Evolutionary conservation across 2,888 invertebrate genomes (phyloP), one percentile per base, ranked within the genome.

Genomic region (Stratiomys singularior): DNA sequence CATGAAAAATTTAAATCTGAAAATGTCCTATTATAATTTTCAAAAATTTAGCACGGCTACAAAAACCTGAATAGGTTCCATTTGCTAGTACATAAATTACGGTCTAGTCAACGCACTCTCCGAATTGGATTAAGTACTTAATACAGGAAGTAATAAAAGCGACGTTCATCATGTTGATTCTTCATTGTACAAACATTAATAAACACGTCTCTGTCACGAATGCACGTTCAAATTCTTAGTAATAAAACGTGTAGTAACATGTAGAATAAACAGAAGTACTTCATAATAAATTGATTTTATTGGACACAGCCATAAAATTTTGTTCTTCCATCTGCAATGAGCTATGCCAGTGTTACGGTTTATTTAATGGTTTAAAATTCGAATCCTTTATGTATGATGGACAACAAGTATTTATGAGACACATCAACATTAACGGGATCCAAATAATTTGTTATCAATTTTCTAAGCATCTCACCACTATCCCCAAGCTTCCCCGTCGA

Each of bases 141-240:
- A 72, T 30, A 58, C 72, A 72, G 72, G 72, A 72, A 72, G 56
- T 72, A 72, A 72, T 72, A 72, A 72, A 71, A 72, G n/a, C n/a
- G 27, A 28, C 18, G 72, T 56, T 72, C 72, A 56, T 56, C 56
- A 72, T 67, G 37, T 56, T 30, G 67, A 67, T 67, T 67, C 46
- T 46, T 67, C 67, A 72, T 72, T 72, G 72, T 72, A 56, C 72
- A 72, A 72, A 72, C 52, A 72, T 56, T 72, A 72, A 56, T 72
- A 72, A 72, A 18, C 56, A 21, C 67, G n/a, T 18, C 46, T 44
- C 21, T 13, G 37, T n/a, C n/a, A n/a, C n/a, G n/a, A n/a, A n/a
- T 67, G 27, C 44, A 25, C 25, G 27, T 25, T 11, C 7, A 28
- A 21, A 21, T 1, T 56, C 18, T 56, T 9, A 28, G 64, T 28